A percentile compares a stretch with the other conserved stretches of the same genome.
Evolutionary conservation across 2,888 invertebrate species (phyloP).

Genomic region (Lepidochrysops patricia): DNA sequence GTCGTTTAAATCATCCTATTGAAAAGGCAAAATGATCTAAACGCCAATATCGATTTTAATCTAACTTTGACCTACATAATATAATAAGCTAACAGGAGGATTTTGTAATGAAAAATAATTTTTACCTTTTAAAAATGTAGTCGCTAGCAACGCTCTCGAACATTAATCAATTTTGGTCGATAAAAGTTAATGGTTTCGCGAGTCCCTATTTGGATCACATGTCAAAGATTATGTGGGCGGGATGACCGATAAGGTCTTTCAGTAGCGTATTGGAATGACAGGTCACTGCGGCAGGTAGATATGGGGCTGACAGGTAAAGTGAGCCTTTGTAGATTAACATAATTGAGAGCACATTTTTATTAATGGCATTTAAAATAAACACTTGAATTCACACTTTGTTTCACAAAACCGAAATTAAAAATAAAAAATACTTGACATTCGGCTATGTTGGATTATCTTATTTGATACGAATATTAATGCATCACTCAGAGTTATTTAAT

Average conservation of each 20-base stretch:
- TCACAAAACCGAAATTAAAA: no score
- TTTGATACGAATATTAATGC: no score
- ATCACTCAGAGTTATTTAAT: no score
- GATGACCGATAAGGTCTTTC: not conserved
- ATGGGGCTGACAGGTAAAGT: not conserved
- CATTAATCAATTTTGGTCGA: not conserved
- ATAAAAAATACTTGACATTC: no score
- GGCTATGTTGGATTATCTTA: no score
- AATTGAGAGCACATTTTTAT: not conserved
- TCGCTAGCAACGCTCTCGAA: not conserved
- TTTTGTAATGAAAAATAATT: not conserved
- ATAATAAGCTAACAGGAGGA: no score
- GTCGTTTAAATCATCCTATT: no score
- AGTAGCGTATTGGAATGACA: not conserved
- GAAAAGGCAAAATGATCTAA: no score
- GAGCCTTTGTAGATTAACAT: conserved; percentile 1
- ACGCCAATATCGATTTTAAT: no score
- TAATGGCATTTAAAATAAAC: not conserved
- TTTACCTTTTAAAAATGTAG: not conserved
- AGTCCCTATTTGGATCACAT: not conserved
- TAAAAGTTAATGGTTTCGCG: not conserved
- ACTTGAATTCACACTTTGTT: no score
- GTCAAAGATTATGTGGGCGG: not conserved
- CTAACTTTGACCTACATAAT: no score
- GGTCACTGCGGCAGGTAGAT: not conserved